These are phyloP conservation scores for Saturnia pavonia DNA, from an alignment of 2,888 invertebrate genomes.

Conservation along the genomic window DNA sequence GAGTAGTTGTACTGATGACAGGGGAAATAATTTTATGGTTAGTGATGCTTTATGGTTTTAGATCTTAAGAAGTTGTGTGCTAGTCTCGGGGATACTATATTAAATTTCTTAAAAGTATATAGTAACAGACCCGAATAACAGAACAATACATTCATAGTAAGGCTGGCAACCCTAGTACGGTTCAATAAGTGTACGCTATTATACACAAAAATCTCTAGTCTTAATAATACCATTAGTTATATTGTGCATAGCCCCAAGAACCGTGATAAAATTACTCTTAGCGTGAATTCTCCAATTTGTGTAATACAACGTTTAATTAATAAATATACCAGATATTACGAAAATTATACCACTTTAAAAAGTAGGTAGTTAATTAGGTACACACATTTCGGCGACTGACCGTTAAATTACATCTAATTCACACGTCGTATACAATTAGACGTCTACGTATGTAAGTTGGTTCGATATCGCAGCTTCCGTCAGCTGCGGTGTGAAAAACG, in stretches of 20 bases:
- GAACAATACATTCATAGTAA: too few relatives aligned
- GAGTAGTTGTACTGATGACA: too few relatives aligned
- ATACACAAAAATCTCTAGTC: background rate
- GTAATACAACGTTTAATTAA: background rate
- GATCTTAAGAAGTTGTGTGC: too few relatives aligned
- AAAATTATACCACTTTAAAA: slow-evolving; percentile 2
- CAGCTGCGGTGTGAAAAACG: slow-evolving; percentile 22
- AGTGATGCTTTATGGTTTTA: too few relatives aligned
- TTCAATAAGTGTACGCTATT: background rate
- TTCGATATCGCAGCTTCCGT: slow-evolving; percentile 32
- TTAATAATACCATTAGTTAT: background rate
- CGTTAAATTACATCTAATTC: slow-evolving; percentile 30
- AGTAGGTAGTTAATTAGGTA: slow-evolving; percentile 2
- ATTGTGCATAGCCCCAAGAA: background rate
- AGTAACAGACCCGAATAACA: too few relatives aligned
- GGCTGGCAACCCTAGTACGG: too few relatives aligned
- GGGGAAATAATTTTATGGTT: too few relatives aligned
- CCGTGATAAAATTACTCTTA: background rate
- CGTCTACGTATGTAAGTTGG: slow-evolving; percentile 21
- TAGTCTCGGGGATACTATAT: too few relatives aligned
- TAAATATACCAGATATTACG: background rate
- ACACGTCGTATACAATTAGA: slow-evolving; percentile 33
- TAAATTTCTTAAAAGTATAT: too few relatives aligned
- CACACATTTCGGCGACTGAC: slow-evolving; percentile 2
- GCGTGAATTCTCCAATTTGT: background rate